Conservation (phyloP, 2,888 invertebrate species). For the Notodonta ziczac region DNA sequence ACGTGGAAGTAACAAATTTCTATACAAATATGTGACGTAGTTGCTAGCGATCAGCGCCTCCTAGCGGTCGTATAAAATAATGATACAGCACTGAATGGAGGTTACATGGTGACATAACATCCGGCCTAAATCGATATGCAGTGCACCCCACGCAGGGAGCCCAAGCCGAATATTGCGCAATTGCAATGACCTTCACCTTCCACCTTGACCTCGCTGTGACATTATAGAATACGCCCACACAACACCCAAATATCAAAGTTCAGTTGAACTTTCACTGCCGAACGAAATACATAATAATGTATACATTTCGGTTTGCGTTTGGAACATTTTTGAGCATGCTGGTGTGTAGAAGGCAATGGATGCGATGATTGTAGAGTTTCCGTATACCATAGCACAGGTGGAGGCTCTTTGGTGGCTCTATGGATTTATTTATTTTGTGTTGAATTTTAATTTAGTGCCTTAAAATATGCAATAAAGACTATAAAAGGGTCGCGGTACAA, state of each 20-base stretch:
- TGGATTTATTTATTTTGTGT: neutral
- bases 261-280: slow-evolving; percentile 19
- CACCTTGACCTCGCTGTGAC: slow-evolving; percentile 49
- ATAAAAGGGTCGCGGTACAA: too few relatives aligned
- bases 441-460: too few relatives aligned
- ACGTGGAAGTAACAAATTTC: too few relatives aligned
- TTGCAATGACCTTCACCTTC: slow-evolving; percentile 57
- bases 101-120: slow-evolving; percentile 4
- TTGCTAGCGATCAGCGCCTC: too few relatives aligned
- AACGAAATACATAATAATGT: neutral
- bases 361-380: neutral
- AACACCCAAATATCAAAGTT: slow-evolving; percentile 58
- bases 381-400: neutral
- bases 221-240: slow-evolving; percentile 39
- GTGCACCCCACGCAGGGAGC: slow-evolving; percentile 20
- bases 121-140: slow-evolving; percentile 38
- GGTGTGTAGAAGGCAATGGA: neutral
- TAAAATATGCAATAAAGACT: too few relatives aligned
- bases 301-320: neutral
- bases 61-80: neutral
- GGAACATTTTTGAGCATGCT: neutral
- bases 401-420: neutral
- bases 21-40: too few relatives aligned
- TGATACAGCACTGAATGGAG: neutral
- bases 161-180: slow-evolving; percentile 50